Percentiles rank a stretch among this genome's conserved stretches.
Evolutionary conservation across 2,113 vertebrate species (phyloP).

Genomic region (Psammodynastes pulverulentus): DNA sequence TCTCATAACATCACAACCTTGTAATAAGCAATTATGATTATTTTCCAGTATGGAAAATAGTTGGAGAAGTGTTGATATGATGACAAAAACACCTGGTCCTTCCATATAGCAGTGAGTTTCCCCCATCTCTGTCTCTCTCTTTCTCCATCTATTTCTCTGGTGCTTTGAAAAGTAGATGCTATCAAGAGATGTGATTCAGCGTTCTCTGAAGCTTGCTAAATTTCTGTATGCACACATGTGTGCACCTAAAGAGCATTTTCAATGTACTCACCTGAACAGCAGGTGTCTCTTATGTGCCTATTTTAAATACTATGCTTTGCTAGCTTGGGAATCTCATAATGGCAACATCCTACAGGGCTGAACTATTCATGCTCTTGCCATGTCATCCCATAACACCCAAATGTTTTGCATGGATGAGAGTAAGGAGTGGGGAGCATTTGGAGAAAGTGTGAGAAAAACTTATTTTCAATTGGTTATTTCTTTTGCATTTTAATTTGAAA

Average conservation of each 20-base stretch:
- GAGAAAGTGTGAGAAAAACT: background rate
- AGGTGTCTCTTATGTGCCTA: slow-evolving; percentile 24
- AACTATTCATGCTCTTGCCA: background rate
- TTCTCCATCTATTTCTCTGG: background rate
- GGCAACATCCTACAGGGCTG: background rate
- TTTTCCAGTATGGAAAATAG: slow-evolving; percentile 16
- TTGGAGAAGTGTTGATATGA: slow-evolving; percentile 17
- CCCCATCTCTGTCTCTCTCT: background rate
- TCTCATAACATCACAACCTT: background rate
- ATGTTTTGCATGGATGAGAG: background rate
- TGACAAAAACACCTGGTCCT: slow-evolving; percentile 32
- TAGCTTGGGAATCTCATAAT: slow-evolving; percentile 11
- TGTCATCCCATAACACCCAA: background rate
- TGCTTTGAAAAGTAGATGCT: slow-evolving; percentile 30
- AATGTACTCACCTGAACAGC: slow-evolving; percentile 29
- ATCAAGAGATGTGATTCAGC: slow-evolving; percentile 37
- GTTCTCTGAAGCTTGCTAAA: slow-evolving; percentile 32
- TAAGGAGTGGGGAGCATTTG: background rate
- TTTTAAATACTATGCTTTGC: slow-evolving; percentile 28
- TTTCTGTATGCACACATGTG: background rate
- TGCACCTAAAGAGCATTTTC: slow-evolving; percentile 14
- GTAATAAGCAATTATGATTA: slow-evolving; percentile 9
- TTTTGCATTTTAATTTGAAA: background rate
- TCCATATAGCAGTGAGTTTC: slow-evolving; percentile 37
- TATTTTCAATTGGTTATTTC: background rate